Evolutionary conservation across 1,140 invertebrate genomes (phyloP).

Genomic region (Octopus bimaculoides): DNA sequence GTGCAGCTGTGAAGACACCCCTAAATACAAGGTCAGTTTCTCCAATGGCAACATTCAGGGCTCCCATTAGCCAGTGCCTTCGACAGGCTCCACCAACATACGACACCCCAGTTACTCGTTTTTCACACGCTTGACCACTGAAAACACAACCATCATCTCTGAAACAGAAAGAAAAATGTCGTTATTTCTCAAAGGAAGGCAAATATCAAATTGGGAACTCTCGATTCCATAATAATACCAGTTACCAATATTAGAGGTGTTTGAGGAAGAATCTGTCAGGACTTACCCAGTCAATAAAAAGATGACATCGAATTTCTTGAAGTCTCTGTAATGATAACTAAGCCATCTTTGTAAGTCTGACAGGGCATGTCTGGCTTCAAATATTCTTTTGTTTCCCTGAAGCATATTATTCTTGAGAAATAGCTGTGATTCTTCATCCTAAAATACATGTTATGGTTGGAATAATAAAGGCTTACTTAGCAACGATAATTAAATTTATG

Average conservation of each 20-base stretch:
- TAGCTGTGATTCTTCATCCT: slow-evolving; percentile 9
- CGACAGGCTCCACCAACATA: not conserved
- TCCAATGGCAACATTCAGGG: not conserved
- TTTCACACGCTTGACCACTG: slow-evolving; percentile 2
- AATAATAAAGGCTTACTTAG: not conserved
- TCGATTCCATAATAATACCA: not conserved
- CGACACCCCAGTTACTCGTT: not conserved
- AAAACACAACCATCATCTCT: slow-evolving; percentile 10
- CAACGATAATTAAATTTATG: not conserved
- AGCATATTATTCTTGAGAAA: slow-evolving; percentile 9
- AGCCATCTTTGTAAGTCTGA: slow-evolving; percentile 8
- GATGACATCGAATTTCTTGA: slow-evolving; percentile 2
- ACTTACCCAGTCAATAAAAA: slow-evolving; percentile 7
- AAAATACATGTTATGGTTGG: not conserved
- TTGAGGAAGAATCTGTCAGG: too few relatives aligned
- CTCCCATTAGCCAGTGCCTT: not conserved
- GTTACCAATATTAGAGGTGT: too few relatives aligned
- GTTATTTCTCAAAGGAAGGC: not conserved
- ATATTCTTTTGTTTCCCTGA: not conserved
- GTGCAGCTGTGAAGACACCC: slow-evolving; percentile 4
- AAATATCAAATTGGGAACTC: not conserved
- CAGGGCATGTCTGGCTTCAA: slow-evolving; percentile 8
- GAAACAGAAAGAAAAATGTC: not conserved
- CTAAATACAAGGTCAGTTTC: slow-evolving; percentile 11
- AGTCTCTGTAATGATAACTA: not conserved